Evolutionary conservation across 2,113 vertebrate genomes (phyloP), one percentile per base, ranked within the genome.

Genomic region (Romanogobio albipinnatus): DNA sequence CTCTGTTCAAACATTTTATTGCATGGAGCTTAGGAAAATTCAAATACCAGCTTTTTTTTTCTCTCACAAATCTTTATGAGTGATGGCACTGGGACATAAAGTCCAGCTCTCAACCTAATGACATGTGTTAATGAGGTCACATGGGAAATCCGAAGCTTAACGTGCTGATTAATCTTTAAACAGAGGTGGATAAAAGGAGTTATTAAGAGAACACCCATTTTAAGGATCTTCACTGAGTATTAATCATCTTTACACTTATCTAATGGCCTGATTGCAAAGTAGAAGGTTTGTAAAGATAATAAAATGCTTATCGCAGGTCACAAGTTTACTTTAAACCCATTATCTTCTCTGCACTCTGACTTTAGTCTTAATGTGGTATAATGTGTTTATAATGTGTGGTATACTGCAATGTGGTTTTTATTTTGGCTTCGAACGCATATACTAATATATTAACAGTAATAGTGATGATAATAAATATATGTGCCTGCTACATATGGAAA

Each of bases 161-260:
- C 77, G 26, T 81, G 62, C 82, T 79, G 71, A 84, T 78, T 85
- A 86, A 86, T 86, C 64, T 74, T 85, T 76, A 17, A 73, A 76
- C 39, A 49, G 36, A 76, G 77, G 71, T 82, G 70, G 83, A 53
- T 80, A 76, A 68, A 49, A 83, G 53, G 59, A 74, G 68, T 80
- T 73, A 83, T 85, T 85, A 85, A 26, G 24, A 81, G 76, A 56
- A 81, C 84, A 78, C 43, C 39, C 71, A 81, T 84, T 83, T 86
- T 14, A 86, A 87, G 56, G 56, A 29, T 76, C 77, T 59, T 59
- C 53, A n/a, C 14, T 33, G 53, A 71, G 79, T 71, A 81, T 86
- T 83, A 82, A 88, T 88, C 79, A 86, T 83, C 68, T 61, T 49
- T 82, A 66, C 39, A 33, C 73, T 75, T 51, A 51, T 81, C 19